Evolutionary conservation across 2,797 vertebrate genomes (phyloP).

Genomic region (Avahi laniger): DNA sequence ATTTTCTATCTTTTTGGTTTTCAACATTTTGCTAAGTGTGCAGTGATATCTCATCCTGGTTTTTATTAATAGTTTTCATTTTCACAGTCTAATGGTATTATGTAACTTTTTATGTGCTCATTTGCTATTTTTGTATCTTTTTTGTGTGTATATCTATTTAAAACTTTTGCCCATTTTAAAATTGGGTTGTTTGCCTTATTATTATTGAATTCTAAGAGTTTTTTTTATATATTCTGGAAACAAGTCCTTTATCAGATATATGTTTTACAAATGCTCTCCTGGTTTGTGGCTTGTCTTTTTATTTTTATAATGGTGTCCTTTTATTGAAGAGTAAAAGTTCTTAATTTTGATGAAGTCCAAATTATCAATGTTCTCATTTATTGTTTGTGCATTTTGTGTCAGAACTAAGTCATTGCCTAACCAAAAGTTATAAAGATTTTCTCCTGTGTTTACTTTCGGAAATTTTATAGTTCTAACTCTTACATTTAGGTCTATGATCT

Average conservation of each 20-base stretch:
- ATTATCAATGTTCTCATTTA: not conserved
- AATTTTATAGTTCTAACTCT: not conserved
- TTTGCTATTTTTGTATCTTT: not conserved
- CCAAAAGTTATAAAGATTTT: not conserved
- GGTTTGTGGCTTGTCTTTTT: not conserved
- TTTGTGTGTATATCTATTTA: not conserved
- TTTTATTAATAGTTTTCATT: not conserved
- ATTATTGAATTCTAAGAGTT: not conserved
- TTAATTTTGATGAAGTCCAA: not conserved
- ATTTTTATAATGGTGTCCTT: not conserved
- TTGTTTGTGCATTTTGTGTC: not conserved
- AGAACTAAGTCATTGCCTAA: not conserved
- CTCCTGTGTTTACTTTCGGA: not conserved
- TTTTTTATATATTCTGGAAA: not conserved
- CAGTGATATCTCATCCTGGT: not conserved
- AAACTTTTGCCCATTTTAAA: not conserved
- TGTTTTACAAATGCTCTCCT: slow-evolving; percentile 11
- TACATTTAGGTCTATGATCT: not conserved
- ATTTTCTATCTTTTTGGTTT: not conserved
- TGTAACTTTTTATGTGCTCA: not conserved
- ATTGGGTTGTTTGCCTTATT: not conserved
- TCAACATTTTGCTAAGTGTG: not conserved
- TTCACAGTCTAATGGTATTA: not conserved
- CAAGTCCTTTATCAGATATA: not conserved
- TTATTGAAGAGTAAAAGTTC: not conserved